Base-by-base conservation (phyloP, 2,797 vertebrate species). In the Amblyraja radiata region DNA sequence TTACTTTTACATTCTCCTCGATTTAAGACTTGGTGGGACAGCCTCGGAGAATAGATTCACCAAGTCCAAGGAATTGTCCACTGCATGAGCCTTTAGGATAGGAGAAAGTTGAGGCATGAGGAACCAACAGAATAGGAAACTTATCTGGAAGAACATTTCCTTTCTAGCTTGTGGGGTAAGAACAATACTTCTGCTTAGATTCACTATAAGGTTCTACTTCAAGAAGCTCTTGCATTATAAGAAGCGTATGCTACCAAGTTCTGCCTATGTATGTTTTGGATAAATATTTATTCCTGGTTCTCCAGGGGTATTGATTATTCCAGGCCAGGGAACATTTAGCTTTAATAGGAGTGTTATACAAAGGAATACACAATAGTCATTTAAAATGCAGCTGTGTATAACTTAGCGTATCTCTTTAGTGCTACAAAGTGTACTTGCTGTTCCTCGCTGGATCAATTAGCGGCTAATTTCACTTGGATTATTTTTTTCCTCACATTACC, bases 401-500 rank as follows among this genome's bases (percentile, higher is more conserved):
- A 78, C 11, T 78, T 36, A 36, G n/a, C n/a, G 0, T 63, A 11
- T 63, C 13, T 13, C 28, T 86, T 86, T 63, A 16, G 28, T 86
- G 25, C 28, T n/a, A 63, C 58, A 65, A 86, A 86, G 28, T 86
- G 25, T 63, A 32, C 6, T 86, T 86, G 58, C 58, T 32, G 58
- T 65, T 46, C 28, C 83, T 86, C 86, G 28, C 61, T 63, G 83
- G 58, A 63, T 86, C 83, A 86, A 86, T n/a, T 86, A 86, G 65
- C 7, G 28, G 58, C n/a, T 86, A n/a, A 65, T 78, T 78, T 32
- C 14, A 61, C 54, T 83, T 25, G 80, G 80, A 5, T 21, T 83
- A 39, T 86, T 63, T 86, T n/a, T 63, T 32, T 6, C 58, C 1
- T 73, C 28, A 8, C 63, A 86, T n/a, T 32, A 7, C 14, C 28